Evolutionary conservation across 2,113 vertebrate genomes (phyloP).

Genomic region (Lethenteron camtschaticum): DNA sequence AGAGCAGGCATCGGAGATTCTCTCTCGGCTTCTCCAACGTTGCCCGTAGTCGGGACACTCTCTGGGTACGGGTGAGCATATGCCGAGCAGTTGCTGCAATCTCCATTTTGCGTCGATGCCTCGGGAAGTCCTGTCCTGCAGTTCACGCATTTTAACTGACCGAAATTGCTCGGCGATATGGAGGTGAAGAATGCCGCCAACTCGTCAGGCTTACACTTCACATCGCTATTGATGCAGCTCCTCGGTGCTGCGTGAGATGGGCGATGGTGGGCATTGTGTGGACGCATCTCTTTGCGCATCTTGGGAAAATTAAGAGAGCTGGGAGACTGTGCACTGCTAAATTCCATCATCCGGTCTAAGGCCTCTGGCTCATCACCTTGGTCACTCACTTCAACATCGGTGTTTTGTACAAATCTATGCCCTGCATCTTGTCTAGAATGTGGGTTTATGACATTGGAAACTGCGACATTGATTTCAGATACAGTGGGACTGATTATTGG

Average conservation of each 20-base stretch:
- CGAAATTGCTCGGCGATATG: neutral
- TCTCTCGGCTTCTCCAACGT: neutral
- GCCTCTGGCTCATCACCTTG: neutral
- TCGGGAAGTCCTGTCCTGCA: neutral
- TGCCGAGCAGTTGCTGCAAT: neutral
- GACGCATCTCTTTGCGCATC: slow-evolving; percentile 4
- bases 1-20: neutral
- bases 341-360: neutral
- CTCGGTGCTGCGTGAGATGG: neutral
- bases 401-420: neutral
- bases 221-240: neutral
- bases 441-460: neutral
- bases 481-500: neutral
- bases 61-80: neutral
- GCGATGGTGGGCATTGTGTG: neutral
- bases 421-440: neutral
- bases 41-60: neutral
- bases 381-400: slow-evolving; percentile 1
- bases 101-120: neutral
- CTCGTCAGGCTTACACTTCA: neutral
- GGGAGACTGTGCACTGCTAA: neutral
- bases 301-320: neutral
- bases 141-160: slow-evolving; percentile 2
- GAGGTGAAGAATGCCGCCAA: neutral
- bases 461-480: neutral